These are phyloP conservation scores for Entelurus aequoreus DNA, from an alignment of 2,113 vertebrate species.

Conservation along the genomic window DNA sequence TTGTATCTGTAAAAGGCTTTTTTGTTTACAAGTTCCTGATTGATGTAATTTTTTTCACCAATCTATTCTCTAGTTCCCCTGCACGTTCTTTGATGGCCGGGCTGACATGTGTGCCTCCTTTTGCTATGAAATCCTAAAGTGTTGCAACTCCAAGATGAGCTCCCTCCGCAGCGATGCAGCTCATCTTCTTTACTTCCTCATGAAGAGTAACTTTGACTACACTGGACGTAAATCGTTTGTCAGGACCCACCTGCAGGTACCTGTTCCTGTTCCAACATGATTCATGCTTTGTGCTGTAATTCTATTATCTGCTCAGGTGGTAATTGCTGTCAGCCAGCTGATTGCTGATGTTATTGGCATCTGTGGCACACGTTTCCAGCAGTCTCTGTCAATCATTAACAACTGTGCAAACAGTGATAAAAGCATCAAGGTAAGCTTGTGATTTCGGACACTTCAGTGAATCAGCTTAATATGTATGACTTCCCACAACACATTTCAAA, in stretches of 20 bases:
- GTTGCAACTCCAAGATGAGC: constrained; percentile 95
- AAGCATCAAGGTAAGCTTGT: constrained; percentile 80
- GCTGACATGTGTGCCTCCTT: constrained; percentile 95
- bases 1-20: no score
- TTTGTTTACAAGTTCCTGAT: not conserved
- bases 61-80: constrained; percentile 80
- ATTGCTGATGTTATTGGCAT: constrained; percentile 97
- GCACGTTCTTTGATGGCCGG: constrained; percentile 90
- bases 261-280: constrained; percentile 9
- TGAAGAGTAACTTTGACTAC: constrained; percentile 98
- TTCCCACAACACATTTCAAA: not conserved
- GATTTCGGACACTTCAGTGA: not conserved
- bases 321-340: constrained; percentile 97
- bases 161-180: constrained; percentile 89
- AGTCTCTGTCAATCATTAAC: constrained; percentile 96
- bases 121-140: constrained; percentile 95
- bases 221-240: constrained; percentile 93
- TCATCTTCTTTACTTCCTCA: constrained; percentile 95
- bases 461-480: not conserved
- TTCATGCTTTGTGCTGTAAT: not conserved
- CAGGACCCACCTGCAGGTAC: constrained; percentile 90
- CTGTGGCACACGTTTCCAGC: constrained; percentile 95
- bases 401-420: constrained; percentile 97
- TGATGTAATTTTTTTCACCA: not conserved
- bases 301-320: constrained; percentile 73